Conservation (phyloP, 2,888 invertebrate species). For the Caenorhabditis becei region DNA sequence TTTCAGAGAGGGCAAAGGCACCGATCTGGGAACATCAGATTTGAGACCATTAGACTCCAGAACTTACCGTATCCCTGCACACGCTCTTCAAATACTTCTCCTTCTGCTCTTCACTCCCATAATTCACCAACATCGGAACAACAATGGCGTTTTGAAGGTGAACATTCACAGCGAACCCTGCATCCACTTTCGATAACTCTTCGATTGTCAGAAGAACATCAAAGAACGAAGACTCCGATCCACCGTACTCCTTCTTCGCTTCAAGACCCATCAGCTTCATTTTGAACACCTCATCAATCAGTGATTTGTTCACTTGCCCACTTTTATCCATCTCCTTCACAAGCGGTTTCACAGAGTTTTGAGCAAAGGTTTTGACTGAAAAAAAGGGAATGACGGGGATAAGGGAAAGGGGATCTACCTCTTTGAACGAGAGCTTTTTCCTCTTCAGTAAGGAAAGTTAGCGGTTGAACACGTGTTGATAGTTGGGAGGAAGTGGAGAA, state of each 20-base stretch:
- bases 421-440: conserved; percentile 40
- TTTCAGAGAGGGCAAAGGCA: conserved; percentile 88
- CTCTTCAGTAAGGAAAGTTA: conserved; percentile 22
- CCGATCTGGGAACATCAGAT: conserved; percentile 82
- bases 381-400: conserved; percentile 60
- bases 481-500: conserved; percentile 4
- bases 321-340: conserved; percentile 95
- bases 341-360: conserved; percentile 90
- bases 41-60: not conserved
- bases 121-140: conserved; percentile 89
- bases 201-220: conserved; percentile 92
- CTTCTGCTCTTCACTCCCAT: conserved; percentile 92
- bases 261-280: conserved; percentile 92
- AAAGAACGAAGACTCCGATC: conserved; percentile 92
- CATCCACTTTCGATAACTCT: conserved; percentile 93
- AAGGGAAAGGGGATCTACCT: conserved; percentile 1
- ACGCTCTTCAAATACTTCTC: conserved; percentile 91
- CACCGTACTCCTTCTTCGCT: conserved; percentile 88
- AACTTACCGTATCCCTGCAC: conserved; percentile 87
- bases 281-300: conserved; percentile 87
- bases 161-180: conserved; percentile 90
- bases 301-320: conserved; percentile 88
- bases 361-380: conserved; percentile 91
- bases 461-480: not conserved
- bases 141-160: conserved; percentile 97